Conservation (phyloP, 2,797 vertebrate genomes). For the Phrynocephalus vlangalii region DNA sequence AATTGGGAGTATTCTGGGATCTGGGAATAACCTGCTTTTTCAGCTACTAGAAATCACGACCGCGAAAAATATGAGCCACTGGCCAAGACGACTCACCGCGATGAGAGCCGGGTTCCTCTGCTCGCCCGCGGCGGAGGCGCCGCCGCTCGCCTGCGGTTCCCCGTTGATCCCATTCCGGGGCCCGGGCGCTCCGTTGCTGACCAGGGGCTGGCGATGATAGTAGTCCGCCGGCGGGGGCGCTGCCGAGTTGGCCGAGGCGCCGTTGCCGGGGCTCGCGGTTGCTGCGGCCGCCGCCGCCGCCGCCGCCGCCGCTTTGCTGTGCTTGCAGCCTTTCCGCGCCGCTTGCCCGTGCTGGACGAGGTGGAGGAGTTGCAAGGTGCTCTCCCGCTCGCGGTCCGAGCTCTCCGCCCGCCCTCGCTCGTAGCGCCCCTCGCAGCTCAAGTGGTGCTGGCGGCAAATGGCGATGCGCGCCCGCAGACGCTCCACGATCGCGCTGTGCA, state of each 20-base stretch:
- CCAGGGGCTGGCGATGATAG: slow-evolving; percentile 70
- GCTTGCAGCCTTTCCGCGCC: slow-evolving; percentile 83
- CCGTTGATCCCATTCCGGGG: slow-evolving; percentile 56
- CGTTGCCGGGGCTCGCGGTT: slow-evolving; percentile 13
- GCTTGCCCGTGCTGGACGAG: slow-evolving; percentile 92
- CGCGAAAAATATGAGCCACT: not conserved
- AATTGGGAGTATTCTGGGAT: no score
- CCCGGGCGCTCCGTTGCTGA: slow-evolving; percentile 62
- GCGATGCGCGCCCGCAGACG: slow-evolving; percentile 94
- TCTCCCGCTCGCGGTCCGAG: slow-evolving; percentile 92
- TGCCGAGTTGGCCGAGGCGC: slow-evolving; percentile 51
- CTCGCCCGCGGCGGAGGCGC: slow-evolving; percentile 69
- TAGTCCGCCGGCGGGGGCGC: slow-evolving; percentile 72
- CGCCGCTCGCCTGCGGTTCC: slow-evolving; percentile 70
- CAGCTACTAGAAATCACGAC: no score
- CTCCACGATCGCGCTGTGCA: slow-evolving; percentile 96
- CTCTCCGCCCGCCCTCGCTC: slow-evolving; percentile 91
- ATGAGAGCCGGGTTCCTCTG: slow-evolving; percentile 89
- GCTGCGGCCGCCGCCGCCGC: slow-evolving; percentile 60
- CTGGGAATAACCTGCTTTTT: no score
- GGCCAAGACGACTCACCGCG: slow-evolving; percentile 83
- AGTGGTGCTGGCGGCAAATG: slow-evolving; percentile 93
- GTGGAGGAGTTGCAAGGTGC: slow-evolving; percentile 91
- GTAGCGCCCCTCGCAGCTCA: slow-evolving; percentile 93
- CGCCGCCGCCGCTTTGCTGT: slow-evolving; percentile 75